Conservation (phyloP, 2,113 vertebrate species). For the Saguinus imperator region DNA sequence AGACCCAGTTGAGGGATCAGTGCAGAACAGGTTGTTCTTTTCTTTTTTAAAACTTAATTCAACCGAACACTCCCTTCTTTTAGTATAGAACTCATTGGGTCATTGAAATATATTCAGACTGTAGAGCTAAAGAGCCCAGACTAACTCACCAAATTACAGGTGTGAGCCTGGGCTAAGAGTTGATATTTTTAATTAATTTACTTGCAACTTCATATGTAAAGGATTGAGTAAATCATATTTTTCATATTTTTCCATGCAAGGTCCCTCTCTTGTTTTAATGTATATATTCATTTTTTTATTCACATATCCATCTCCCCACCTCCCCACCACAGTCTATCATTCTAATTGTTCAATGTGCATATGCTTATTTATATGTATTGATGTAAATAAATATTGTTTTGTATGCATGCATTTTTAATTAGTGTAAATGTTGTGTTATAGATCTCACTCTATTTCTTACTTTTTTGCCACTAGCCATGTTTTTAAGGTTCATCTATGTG, state of each 20-base stretch:
- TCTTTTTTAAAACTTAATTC: not conserved
- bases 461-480: not conserved
- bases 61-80: not conserved
- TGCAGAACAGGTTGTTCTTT: not conserved
- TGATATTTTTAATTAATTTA: constrained; percentile 12
- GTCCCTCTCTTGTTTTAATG: not conserved
- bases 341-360: not conserved
- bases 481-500: not conserved
- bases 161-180: not conserved
- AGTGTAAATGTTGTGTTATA: constrained; percentile 3
- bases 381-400: constrained; percentile 34
- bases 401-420: constrained; percentile 22
- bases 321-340: not conserved
- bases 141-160: not conserved
- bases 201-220: not conserved
- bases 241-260: not conserved
- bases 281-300: not conserved
- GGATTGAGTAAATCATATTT: not conserved
- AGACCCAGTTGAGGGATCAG: not conserved
- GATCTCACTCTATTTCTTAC: not conserved
- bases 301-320: not conserved
- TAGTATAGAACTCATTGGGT: not conserved
- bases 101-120: not conserved
- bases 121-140: not conserved
- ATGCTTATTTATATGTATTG: constrained; percentile 33